These are phyloP conservation scores for Diaprepes abbreviatus DNA, from an alignment of 2,888 invertebrate species.

Conservation along the genomic window DNA sequence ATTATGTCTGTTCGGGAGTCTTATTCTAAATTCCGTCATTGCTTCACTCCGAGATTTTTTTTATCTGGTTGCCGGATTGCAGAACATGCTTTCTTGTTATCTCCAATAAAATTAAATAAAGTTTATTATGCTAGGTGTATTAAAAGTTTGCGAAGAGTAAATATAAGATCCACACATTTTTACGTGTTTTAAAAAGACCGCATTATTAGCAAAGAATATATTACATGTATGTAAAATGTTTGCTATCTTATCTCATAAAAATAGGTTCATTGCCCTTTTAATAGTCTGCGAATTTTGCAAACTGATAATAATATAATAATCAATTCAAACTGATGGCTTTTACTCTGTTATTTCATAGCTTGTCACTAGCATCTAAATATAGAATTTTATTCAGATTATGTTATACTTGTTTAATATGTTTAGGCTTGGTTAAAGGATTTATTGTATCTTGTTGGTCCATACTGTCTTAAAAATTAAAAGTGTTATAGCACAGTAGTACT, in stretches of 20 bases:
- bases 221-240: neutral
- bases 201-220: neutral
- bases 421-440: too few relatives aligned
- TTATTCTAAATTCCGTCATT: too few relatives aligned
- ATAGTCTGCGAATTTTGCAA: constrained; percentile 1
- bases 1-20: constrained; percentile 4
- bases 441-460: too few relatives aligned
- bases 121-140: neutral
- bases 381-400: neutral
- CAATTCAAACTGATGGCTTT: neutral
- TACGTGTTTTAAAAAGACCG: neutral
- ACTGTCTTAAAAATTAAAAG: too few relatives aligned
- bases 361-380: neutral
- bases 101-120: neutral
- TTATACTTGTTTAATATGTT: too few relatives aligned
- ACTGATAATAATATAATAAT: neutral
- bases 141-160: neutral
- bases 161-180: neutral
- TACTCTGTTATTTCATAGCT: neutral
- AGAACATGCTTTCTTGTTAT: neutral
- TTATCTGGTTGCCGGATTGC: constrained; percentile 1
- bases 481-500: too few relatives aligned
- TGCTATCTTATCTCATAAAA: neutral
- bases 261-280: neutral
- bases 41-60: neutral